These are phyloP conservation scores for Empidonax alnorum DNA, from an alignment of 2,113 vertebrate species.

Conservation along the genomic window DNA sequence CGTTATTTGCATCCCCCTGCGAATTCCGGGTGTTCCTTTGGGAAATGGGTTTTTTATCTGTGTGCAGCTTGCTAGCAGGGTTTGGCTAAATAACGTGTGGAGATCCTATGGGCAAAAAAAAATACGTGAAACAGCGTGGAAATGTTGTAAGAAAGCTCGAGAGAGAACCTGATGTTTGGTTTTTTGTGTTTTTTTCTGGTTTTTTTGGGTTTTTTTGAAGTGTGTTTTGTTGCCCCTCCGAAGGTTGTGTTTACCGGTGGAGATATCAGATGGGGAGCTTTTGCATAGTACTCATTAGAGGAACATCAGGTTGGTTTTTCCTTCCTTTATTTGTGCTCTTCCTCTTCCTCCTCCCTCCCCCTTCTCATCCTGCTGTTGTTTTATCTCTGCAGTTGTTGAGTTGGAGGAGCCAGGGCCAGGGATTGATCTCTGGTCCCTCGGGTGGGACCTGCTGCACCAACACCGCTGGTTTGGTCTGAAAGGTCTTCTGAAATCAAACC, in stretches of 20 bases:
- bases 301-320: constrained; percentile 51
- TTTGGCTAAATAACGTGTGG: background rate
- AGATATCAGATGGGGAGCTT: background rate
- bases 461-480: background rate
- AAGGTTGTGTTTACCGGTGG: background rate
- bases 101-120: background rate
- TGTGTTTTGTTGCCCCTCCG: background rate
- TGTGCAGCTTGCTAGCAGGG: background rate
- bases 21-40: background rate
- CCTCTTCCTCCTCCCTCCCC: constrained; percentile 29
- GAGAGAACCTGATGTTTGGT: background rate
- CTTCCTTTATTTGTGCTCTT: constrained; percentile 52
- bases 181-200: too few relatives aligned
- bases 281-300: background rate
- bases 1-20: background rate
- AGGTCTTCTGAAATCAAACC: background rate
- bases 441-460: background rate
- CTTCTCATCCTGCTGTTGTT: constrained; percentile 37
- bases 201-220: background rate
- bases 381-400: background rate
- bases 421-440: background rate
- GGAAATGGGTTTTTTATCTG: background rate
- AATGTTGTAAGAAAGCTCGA: background rate
- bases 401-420: background rate
- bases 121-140: background rate